phyloP scores from a whole-genome alignment of 2,797 vertebrate species.

The Acanthornis magna region DNA sequence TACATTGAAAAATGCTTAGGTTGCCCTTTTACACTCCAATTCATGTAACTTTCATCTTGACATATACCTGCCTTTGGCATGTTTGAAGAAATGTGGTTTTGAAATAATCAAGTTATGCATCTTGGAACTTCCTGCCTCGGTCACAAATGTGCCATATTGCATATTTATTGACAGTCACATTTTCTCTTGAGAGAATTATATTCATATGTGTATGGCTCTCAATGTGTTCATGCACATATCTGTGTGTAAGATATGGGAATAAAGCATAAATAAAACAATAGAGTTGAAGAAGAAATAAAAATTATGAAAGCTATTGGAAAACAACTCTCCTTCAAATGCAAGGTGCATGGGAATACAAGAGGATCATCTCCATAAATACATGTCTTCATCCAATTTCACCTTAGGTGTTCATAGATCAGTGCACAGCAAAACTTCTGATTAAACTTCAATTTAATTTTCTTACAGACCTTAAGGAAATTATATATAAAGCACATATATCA shows the following conservation, averaged over 20 bases:
- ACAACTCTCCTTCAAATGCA: not conserved
- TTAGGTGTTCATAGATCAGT: not conserved
- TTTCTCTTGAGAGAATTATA: not conserved
- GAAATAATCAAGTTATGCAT: conserved; percentile 11
- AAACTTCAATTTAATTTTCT: conserved; percentile 4
- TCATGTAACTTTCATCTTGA: not conserved
- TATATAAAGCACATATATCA: not conserved
- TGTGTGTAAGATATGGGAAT: not conserved
- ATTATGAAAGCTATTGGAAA: not conserved
- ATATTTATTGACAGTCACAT: not conserved
- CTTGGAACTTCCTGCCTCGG: not conserved
- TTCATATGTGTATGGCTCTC: not conserved
- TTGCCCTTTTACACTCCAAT: not conserved
- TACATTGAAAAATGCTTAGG: conserved; percentile 12
- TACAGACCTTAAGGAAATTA: not conserved
- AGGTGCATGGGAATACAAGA: not conserved
- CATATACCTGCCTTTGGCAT: not conserved
- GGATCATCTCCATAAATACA: not conserved
- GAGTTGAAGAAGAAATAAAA: conserved; percentile 1
- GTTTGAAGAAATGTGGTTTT: not conserved
- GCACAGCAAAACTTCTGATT: not conserved
- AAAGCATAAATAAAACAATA: conserved; percentile 22
- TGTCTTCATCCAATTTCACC: not conserved
- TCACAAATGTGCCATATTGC: not conserved
- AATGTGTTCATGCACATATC: not conserved